Evolutionary conservation across 2,888 invertebrate genomes (phyloP).

Genomic region (Eurytoma californica): DNA sequence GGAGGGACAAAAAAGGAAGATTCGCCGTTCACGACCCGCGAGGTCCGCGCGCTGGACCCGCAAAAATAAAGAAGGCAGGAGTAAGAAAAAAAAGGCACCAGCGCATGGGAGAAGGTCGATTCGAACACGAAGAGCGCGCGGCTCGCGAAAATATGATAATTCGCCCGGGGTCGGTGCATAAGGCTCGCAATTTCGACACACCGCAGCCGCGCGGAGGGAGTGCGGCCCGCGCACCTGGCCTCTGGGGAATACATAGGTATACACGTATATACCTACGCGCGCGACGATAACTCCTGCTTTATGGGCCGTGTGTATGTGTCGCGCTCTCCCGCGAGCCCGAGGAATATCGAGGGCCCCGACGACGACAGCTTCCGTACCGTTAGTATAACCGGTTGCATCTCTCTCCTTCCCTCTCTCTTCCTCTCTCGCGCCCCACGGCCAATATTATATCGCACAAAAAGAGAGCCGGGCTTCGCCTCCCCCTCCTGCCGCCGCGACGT

Average conservation of each 20-base stretch:
- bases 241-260: not conserved
- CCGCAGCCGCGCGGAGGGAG: not conserved
- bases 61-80: not conserved
- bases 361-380: slow-evolving; percentile 54
- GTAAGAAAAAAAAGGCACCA: not conserved
- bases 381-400: slow-evolving; percentile 41
- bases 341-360: slow-evolving; percentile 3
- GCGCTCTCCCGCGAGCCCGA: not conserved
- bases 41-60: not conserved
- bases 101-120: no score
- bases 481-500: not conserved
- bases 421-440: not conserved
- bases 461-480: not conserved
- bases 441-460: slow-evolving; percentile 33
- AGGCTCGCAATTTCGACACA: slow-evolving; percentile 33
- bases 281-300: slow-evolving; percentile 49
- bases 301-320: slow-evolving; percentile 24
- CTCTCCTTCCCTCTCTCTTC: no score
- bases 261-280: no score
- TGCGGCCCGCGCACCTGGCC: slow-evolving; percentile 33
- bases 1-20: not conserved
- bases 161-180: slow-evolving; percentile 20
- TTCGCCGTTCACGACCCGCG: no score
- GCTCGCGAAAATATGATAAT: slow-evolving; percentile 48
- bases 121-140: not conserved